Conservation (phyloP, 2,797 vertebrate genomes). For the Galago senegalensis region DNA sequence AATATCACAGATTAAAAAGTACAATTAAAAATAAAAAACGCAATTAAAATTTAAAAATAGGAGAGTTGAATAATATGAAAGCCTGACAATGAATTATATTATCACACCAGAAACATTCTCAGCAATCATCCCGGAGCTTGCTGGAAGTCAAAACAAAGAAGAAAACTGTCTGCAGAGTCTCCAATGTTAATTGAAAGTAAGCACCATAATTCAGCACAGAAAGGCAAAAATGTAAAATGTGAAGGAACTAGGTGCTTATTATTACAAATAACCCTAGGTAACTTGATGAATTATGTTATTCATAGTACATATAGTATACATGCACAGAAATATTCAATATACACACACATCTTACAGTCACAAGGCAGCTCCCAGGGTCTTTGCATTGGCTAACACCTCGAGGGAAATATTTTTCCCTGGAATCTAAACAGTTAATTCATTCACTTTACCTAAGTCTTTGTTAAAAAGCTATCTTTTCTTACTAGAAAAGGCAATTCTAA, state of each 20-base stretch:
- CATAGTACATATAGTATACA: neutral
- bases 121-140: neutral
- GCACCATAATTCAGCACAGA: neutral
- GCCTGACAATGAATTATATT: neutral
- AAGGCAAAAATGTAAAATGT: constrained; percentile 1
- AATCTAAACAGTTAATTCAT: neutral
- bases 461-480: neutral
- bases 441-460: neutral
- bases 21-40: neutral
- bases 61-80: neutral
- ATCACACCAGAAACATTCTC: neutral
- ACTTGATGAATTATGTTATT: neutral
- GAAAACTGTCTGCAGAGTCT: neutral
- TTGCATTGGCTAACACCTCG: neutral
- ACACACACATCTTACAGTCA: neutral
- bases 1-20: neutral
- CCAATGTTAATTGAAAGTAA: neutral
- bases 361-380: neutral
- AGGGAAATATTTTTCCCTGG: neutral
- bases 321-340: neutral
- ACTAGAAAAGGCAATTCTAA: neutral
- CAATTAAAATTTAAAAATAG: neutral
- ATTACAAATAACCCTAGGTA: neutral
- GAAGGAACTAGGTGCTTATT: neutral
- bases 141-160: neutral